A percentile compares a stretch with the other conserved stretches of the same genome.
These are phyloP conservation scores for Oryzias melastigma DNA, from an alignment of 2,113 vertebrate genomes.

Conservation along the genomic window DNA sequence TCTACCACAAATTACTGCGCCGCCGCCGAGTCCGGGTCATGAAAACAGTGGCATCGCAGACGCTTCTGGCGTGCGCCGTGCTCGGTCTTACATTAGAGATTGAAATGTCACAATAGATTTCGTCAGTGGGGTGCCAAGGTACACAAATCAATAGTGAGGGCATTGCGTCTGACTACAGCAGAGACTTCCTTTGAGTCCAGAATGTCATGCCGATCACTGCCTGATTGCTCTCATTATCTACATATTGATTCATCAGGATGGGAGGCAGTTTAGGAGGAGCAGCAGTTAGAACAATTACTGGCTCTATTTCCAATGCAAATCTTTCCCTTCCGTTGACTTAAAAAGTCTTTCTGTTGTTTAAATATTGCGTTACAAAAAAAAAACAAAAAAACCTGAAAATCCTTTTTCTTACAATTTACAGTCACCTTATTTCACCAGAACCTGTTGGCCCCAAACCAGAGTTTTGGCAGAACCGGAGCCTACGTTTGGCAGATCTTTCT, in stretches of 20 bases:
- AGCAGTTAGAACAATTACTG: constrained; percentile 69
- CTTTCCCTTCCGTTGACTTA: constrained; percentile 13
- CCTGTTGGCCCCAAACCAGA: constrained; percentile 38
- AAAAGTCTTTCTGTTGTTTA: too few relatives aligned
- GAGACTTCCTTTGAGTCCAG: constrained; percentile 67
- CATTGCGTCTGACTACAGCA: constrained; percentile 60
- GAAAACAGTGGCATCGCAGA: constrained; percentile 22
- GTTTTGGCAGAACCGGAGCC: constrained; percentile 60
- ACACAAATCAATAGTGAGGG: constrained; percentile 76
- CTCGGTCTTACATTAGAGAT: constrained; percentile 60
- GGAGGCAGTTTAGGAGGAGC: constrained; percentile 48
- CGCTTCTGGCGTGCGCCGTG: constrained; percentile 39
- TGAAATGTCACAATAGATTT: constrained; percentile 80
- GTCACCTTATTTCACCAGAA: constrained; percentile 1
- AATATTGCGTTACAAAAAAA: constrained; percentile 14
- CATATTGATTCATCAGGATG: constrained; percentile 65
- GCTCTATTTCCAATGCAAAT: constrained; percentile 55
- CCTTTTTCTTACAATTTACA: neutral
- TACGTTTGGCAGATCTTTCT: constrained; percentile 67
- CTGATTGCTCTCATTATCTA: constrained; percentile 77
- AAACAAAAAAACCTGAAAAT: too few relatives aligned
- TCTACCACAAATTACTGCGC: neutral
- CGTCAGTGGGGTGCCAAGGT: constrained; percentile 66
- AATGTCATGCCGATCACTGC: constrained; percentile 71
- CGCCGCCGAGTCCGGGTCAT: neutral